Evolutionary conservation across 35 echinoderm and acorn worm species (phyloP), one percentile per base, ranked within the genome.

Genomic region (Heliocidaris erythrogramma): DNA sequence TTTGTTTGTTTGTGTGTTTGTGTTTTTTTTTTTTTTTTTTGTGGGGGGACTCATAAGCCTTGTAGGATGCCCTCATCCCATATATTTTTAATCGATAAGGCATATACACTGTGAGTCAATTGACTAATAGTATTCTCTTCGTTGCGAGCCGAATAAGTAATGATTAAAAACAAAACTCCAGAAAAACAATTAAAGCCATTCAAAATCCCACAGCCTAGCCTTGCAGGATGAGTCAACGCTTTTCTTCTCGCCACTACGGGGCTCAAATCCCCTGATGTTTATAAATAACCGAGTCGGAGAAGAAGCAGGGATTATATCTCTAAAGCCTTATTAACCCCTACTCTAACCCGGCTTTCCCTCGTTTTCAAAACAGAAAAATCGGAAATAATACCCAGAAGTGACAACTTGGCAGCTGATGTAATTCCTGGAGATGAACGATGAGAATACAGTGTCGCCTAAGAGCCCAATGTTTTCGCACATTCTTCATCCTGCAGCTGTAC

Each of bases 321-420:
- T 24, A 89, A 42, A 89, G 17, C 87, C 87, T 48, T 48, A 47
- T 89, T 89, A 89, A 89, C 87, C 87, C 85, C 87, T 89, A 16
- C 87, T 89, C 87, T 89, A 32, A 89, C 31, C 87, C 87, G 10
- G 31, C 87, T 47, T 86, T 89, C 47, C 47, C 87, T 89, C 31
- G 31, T 24, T 78, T 27, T 78, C 30, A 14, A 89, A 32, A 89
- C 31, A 47, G 87, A 89, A 24, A 48, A 47, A 89, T 89, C 31
- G 30, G 87, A 89, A 89, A 89, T 89, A 89, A 89, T 89, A 89
- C 87, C 87, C 31, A 48, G 31, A 48, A 89, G 87, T 89, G 87
- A 89, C 87, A 89, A 89, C 12, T 48, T 89, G 87, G 87, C 87
- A 89, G 87, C 87, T 89, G 87, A 48, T 32, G 29, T 89, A 89